These are phyloP conservation scores for Polydrusus tereticollis DNA, from an alignment of 2,888 invertebrate genomes.

Conservation along the genomic window DNA sequence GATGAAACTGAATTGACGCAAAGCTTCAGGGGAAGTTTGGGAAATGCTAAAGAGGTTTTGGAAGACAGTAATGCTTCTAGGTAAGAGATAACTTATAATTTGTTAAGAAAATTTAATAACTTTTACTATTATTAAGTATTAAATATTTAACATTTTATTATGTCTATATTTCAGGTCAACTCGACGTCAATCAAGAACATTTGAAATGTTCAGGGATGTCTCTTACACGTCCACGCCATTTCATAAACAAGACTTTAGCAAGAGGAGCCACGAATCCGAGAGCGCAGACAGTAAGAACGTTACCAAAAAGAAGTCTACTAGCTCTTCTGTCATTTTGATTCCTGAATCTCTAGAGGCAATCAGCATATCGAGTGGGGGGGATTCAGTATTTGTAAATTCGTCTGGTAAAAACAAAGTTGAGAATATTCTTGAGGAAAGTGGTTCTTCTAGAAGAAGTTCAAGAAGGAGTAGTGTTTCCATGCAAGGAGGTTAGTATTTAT, in stretches of 20 bases:
- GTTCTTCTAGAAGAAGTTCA: conserved; percentile 3
- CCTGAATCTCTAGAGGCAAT: neutral
- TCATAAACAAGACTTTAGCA: neutral
- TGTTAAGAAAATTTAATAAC: no score
- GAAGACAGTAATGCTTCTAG: neutral
- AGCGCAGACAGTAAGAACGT: neutral
- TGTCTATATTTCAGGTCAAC: conserved; percentile 1
- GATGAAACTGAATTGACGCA: neutral
- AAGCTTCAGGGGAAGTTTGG: neutral
- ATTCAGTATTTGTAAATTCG: neutral
- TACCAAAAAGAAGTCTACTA: neutral
- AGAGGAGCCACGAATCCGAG: neutral
- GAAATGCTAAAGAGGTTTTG: neutral
- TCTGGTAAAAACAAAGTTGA: neutral
- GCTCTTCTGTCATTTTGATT: neutral
- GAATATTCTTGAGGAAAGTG: neutral
- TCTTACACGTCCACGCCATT: conserved; percentile 28
- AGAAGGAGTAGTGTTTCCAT: conserved; percentile 8
- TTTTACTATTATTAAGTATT: no score
- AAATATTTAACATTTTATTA: neutral
- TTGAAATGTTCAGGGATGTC: conserved; percentile 14
- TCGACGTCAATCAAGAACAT: neutral
- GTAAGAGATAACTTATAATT: no score
- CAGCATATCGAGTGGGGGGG: neutral
- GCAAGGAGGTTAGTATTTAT: neutral